A percentile compares a stretch with the other conserved stretches of the same genome.
Evolutionary conservation across 2,797 vertebrate species (phyloP).

Genomic region (Lacerta agilis): DNA sequence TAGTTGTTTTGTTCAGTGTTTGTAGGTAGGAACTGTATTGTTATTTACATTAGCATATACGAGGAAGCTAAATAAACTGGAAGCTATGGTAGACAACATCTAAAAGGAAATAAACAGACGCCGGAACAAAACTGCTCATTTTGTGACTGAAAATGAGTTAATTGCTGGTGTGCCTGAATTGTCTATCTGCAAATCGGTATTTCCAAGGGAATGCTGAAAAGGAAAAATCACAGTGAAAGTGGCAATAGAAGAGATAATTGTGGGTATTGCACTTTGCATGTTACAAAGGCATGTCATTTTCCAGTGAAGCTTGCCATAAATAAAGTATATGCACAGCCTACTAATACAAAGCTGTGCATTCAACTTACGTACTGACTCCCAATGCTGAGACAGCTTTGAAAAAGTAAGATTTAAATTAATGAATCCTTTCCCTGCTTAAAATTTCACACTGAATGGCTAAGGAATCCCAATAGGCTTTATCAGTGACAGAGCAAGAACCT

Average conservation of each 20-base stretch:
- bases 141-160: not conserved
- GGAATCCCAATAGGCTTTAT: not conserved
- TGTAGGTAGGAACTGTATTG: not conserved
- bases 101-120: not conserved
- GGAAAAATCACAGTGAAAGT: constrained; percentile 43
- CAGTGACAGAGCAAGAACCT: not conserved
- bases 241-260: constrained; percentile 48
- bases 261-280: constrained; percentile 46
- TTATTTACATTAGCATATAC: not conserved
- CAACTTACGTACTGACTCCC: constrained; percentile 30
- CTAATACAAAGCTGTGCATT: constrained; percentile 55
- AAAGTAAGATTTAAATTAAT: constrained; percentile 21
- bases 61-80: too few relatives aligned
- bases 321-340: constrained; percentile 20
- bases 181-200: constrained; percentile 10
- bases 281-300: constrained; percentile 14
- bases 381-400: constrained; percentile 36
- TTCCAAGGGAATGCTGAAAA: accelerated
- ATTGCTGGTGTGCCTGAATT: not conserved
- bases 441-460: not conserved
- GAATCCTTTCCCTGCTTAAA: not conserved
- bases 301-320: constrained; percentile 43
- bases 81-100: not conserved
- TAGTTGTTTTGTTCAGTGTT: not conserved
- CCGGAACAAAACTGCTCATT: constrained; percentile 9